Evolutionary conservation across 2,797 vertebrate species (phyloP), one percentile per base, ranked within the genome.

Genomic region (Morus bassanus): DNA sequence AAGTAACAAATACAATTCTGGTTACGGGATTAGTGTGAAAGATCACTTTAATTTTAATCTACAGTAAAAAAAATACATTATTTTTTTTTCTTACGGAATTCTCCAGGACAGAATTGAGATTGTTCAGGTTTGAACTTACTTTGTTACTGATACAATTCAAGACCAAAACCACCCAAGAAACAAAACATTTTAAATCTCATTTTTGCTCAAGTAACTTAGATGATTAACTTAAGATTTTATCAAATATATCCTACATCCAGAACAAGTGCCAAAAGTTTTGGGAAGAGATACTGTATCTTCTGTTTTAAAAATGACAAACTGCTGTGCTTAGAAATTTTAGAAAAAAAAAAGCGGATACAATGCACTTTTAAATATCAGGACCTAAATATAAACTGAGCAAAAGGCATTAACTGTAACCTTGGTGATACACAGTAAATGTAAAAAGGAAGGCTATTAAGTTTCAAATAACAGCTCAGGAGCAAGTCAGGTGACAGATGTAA

Each of bases 391-490:
- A 92, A 64, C 56, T 2, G 13, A 76, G 91, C 69, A 88, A 92
- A 75, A 83, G 89, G 73, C 59, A 81, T 51, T 57, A 89, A 56
- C 61, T 92, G 85, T 89, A 94, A 91, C 92, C 91, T 86, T 88
- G 80, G 93, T 65, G 87, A 94, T 41, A 50, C 57, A 76, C 22
- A 91, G 92, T 76, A 96, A 56, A 61, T 15, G 51, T 37, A 85
- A 95, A 84, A 89, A 5, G 18, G 53, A 92, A 88, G 37, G 85
- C 69, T 95, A 97, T 93, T 88, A 75, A 59, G 69, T 95, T 96
- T 89, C 96, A 91, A 77, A 35, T 18, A 88, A 94, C 61, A 91
- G 88, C 53, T 85, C 85, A 80, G 68, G 30, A 78, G 33, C 78
- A 81, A 77, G 92, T 83, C 86, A 89, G 85, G 81, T 23, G 85